Base-by-base conservation (phyloP, 64 coral and sea anemone genomes). In the Dendronephthya gigantea region DNA sequence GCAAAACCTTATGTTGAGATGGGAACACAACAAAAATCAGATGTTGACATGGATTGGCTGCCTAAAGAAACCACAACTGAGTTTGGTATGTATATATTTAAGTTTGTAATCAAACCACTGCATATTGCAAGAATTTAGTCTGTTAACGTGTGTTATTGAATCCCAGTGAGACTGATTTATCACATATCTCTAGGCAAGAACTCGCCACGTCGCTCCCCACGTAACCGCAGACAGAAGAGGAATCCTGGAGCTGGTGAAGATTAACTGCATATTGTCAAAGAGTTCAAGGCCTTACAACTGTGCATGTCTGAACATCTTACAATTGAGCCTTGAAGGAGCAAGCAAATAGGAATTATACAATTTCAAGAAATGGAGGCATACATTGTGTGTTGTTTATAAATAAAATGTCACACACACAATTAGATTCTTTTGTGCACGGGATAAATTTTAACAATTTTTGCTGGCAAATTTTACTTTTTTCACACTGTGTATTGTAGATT, bases 41-140 rank as follows among this genome's bases (percentile, higher is more conserved):
- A 93, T 65, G 93, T 98, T 75, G 95, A 98, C 56, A 90, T 93
- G 47, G 95, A 98, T 75, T 98, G 95, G 95, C 82, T 98, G 10
- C 95, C 95, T 25, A 98, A 98, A 38, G 95, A 98, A 90, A 98
- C 95, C 23, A 93, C 95, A 23, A 93, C 92, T 88, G 89, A 93
- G 70, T 98, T 98, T 89, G 92, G 95, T 98, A 89, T 85, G 92
- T n/a, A 62, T 27, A 7, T 76, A 30, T n/a, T 59, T 37, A 36
- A 16, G 37, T 58, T 40, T 62, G 13, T 58, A 58, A n/a, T n/a
- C 51, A 45, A 11, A 45, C 41, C 4, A 45, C 41, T 45, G 11
- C 41, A 45, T 45, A 45, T 45, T 45, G 41, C 23, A 22, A 22
- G 68, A 35, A 30, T 17, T 58, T 27, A 32, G 43, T 9, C 52